Evolutionary conservation across 2,797 vertebrate genomes (phyloP).

Genomic region (Chaenodraco wilsoni): DNA sequence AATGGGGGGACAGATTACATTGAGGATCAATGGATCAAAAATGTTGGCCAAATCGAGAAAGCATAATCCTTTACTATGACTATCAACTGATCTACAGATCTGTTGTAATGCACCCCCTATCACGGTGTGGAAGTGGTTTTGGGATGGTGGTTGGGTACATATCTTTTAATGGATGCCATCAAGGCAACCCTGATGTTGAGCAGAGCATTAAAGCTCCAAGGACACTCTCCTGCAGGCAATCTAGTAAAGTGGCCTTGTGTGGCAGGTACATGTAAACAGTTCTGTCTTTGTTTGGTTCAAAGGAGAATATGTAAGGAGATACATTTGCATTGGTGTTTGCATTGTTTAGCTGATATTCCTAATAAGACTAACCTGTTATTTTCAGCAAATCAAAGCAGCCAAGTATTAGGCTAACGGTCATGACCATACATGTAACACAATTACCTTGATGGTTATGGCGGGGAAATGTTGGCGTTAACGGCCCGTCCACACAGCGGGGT

Average conservation of each 20-base stretch:
- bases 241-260: not conserved
- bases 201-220: conserved; percentile 1
- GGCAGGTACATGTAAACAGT: not conserved
- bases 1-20: conserved; percentile 50
- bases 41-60: conserved; percentile 50
- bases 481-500: too few relatives aligned
- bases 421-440: not conserved
- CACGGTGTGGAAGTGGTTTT: conserved; percentile 10
- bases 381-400: conserved; percentile 9
- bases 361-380: conserved; percentile 16
- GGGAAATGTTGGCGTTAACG: not conserved
- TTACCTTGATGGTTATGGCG: not conserved
- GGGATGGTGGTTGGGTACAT: not conserved
- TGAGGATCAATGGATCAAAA: conserved; percentile 54
- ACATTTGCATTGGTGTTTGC: conserved; percentile 19
- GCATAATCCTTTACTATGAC: conserved; percentile 45
- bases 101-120: conserved; percentile 10
- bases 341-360: not conserved
- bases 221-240: not conserved
- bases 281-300: conserved; percentile 5
- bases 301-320: conserved; percentile 22
- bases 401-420: not conserved
- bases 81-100: conserved; percentile 20
- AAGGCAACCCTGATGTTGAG: conserved; percentile 6
- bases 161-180: conserved; percentile 4